Evolutionary conservation across 2,888 invertebrate species (phyloP).

Genomic region (Atethmia centrago): DNA sequence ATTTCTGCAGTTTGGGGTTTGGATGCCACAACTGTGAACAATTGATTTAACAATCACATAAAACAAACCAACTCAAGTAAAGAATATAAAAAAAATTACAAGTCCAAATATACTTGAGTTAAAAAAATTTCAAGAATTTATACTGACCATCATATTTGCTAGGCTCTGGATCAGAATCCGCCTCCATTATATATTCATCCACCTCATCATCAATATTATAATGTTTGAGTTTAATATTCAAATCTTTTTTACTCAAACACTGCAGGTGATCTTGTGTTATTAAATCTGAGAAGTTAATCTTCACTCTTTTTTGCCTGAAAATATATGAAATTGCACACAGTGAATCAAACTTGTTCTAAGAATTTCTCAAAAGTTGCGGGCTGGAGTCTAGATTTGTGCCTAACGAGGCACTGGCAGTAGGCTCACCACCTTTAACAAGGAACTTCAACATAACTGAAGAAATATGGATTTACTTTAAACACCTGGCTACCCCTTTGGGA

Average conservation of each 20-base stretch:
- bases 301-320: constrained; percentile 83
- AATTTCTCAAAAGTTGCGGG: neutral
- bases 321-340: neutral
- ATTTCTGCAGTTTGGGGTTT: constrained; percentile 83
- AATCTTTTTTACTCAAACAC: constrained; percentile 79
- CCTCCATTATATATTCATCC: constrained; percentile 73
- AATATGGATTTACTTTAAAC: too few relatives aligned
- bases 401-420: neutral
- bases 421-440: neutral
- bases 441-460: neutral
- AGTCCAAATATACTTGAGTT: neutral
- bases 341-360: neutral
- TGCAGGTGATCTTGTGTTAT: constrained; percentile 83
- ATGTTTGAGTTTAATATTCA: constrained; percentile 82
- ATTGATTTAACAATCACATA: constrained; percentile 20
- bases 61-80: neutral
- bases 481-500: neutral
- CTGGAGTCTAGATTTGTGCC: neutral
- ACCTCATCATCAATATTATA: constrained; percentile 73
- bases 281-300: constrained; percentile 82
- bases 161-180: constrained; percentile 74
- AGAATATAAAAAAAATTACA: neutral
- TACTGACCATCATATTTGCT: constrained; percentile 87
- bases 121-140: neutral
- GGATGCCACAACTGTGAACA: constrained; percentile 82